Base-by-base conservation (phyloP, 2,797 vertebrate species). In the Strix occidentalis region DNA sequence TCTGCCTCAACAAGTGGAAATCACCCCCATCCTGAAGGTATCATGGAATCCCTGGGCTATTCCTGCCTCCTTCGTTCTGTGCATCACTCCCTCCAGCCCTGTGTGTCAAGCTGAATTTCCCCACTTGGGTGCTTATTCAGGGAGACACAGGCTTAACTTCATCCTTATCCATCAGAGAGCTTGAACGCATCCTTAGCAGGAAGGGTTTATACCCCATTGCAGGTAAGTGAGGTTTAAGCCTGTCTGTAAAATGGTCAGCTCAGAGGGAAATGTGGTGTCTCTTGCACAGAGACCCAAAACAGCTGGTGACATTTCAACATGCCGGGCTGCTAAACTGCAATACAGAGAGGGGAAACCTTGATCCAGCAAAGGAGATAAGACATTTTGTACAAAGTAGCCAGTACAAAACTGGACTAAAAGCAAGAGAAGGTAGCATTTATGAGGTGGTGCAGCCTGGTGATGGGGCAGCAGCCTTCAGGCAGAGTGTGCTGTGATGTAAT, bases 401-500 rank as follows among this genome's bases (percentile, higher is more conserved):
- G 48, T 41, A 33, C 18, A 81, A 37, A 80, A 41, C 29, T 5
- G 45, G 63, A 19, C 20, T 45, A 28, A 61, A 84, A 74, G 23
- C 10, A 46, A 39, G 45, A 31, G 45, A n/a, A 78, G 35, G 37
- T n/a, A 41, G 53, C 31, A 71, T 20, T 17, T 17, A 0, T 4
- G 54, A 46, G 41, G 60, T 0, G 2, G 35, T 16, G 16, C 39
- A 61, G 79, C 10, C 71, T 15, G 45, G 23, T 3, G 66, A 65
- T 48, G 74, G 70, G 66, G 66, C 0, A 0, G 3, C 77, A 93
- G 63, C 70, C 33, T n/a, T 43, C 65, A 48, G 77, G 70, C 43
- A 20, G 29, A 57, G 46, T 0, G 0, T 54, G 57, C 50, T 0
- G 0, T 8, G 16, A 37, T 24, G 51, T 20, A 3, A 24, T 4